Base-by-base conservation (phyloP, 2,113 vertebrate species). In the Pollimyrus isidori region DNA sequence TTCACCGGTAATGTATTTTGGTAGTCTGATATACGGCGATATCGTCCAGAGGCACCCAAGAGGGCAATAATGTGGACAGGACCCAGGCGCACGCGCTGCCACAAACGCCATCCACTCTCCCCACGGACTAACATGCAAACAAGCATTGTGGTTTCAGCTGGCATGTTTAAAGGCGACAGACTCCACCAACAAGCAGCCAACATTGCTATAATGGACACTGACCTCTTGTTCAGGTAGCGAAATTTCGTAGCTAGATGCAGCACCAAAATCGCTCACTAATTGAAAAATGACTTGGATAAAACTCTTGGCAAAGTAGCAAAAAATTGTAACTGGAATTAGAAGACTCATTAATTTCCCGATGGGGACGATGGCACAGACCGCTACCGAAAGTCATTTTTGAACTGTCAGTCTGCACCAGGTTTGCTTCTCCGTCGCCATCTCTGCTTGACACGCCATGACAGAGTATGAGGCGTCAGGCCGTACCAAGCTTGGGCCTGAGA, bases 21-120 rank as follows among this genome's bases (percentile, higher is more conserved):
- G 50, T 52, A 39, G 69, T 42, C 39, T 53, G 46, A 88, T 69
- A 17, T 49, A 73, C 87, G 45, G 58, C 56, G 39, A 23, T 88
- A 65, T 45, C 65, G 69, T 88, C 26, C 46, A 52, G 48, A 76
- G 30, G 26, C 46, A 82, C 26, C 48, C 48, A 80, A 88, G 17
- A 17, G 65, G 10, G 69, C 26, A 80, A 17, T 26, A 11, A 48
- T 50, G 45, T 50, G n/a, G 65, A 88, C 88, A 53, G 48, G 30
- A 52, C n/a, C 17, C 26, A 49, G 23, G 69, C 88, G 52, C 58
- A 90, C 50, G 73, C 52, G 56, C 87, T 93, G 87, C 89, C 88
- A 90, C 49, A 83, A 86, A 86, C 82, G n/a, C 2, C 2, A 10
- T 39, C 80, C 85, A 82, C 65, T 17, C 30, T 53, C 46, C 26